Evolutionary conservation across 1,140 invertebrate genomes (phyloP), one percentile per base, ranked within the genome.

Genomic region (Drosophila mojavensis): DNA sequence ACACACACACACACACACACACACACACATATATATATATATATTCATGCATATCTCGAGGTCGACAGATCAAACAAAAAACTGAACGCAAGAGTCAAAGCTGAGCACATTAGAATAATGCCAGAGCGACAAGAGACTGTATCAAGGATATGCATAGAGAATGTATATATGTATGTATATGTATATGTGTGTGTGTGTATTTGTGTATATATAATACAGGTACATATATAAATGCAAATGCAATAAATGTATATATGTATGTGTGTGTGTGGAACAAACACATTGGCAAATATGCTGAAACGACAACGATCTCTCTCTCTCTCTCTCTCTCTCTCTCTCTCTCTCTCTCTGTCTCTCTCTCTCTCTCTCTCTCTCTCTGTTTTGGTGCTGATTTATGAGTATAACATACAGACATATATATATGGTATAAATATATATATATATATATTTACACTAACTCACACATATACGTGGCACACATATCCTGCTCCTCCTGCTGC

Each of bases 91-190:
- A 51, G 51, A 67, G 61, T 51, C 41, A 47, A 66, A 66, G 48
- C 54, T 58, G 59, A 17, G 51, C 60, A 65, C 50, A 74, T 86
- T 88, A 86, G 83, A 86, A 88, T 86, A 88, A 86, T 77, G 82
- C 70, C 72, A 54, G 39, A 24, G 54, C 69, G 61, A 74, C 74
- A 77, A 73, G 36, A 73, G 63, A 62, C 48, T 51, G 55, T 79
- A 86, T 79, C 62, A 76, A 64, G 79, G 71, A 85, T 54, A 70
- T 73, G 36, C 4, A 33, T 15, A 9, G 24, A 45, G 10, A 36
- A 17, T 47, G n/a, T 30, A 30, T 30, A 41, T n/a, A 28, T 28
- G 5, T 28, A 28, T 28, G 5, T 6, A 33, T 33, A 9, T 30
- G 3, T 5, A 6, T 30, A 3, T 30, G 3, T 30, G 28, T 30